Conservation (phyloP, 1,140 invertebrate species). For the Nomia melanderi region DNA sequence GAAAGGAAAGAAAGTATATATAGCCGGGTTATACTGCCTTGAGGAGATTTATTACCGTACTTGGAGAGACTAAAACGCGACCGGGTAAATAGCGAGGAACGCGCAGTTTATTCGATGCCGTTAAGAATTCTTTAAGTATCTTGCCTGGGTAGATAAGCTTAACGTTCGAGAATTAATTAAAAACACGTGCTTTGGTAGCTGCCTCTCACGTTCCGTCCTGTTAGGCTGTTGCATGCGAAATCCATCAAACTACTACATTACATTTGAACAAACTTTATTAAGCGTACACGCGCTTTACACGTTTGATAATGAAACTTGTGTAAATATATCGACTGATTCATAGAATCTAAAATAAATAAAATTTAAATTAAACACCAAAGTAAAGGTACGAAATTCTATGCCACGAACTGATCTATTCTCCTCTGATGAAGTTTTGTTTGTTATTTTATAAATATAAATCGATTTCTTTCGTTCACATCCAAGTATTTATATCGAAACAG, state of each 20-base stretch:
- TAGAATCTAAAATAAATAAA: too few relatives aligned
- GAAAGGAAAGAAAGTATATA: constrained; percentile 44
- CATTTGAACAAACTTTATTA: background rate
- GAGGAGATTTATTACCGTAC: constrained; percentile 50
- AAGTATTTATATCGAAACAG: too few relatives aligned
- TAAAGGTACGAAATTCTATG: too few relatives aligned
- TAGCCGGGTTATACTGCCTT: constrained; percentile 31
- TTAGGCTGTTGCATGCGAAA: background rate
- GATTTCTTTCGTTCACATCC: too few relatives aligned
- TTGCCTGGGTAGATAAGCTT: background rate
- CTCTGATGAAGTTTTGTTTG: too few relatives aligned
- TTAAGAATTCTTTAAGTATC: constrained; percentile 56
- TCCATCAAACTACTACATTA: background rate
- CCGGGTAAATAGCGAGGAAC: constrained; percentile 50
- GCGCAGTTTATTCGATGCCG: constrained; percentile 28
- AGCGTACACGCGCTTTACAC: background rate
- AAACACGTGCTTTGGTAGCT: constrained; percentile 18
- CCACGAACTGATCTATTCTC: too few relatives aligned
- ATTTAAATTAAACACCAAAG: too few relatives aligned
- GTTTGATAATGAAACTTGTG: too few relatives aligned
- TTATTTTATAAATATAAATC: too few relatives aligned
- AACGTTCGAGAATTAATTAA: constrained; percentile 46
- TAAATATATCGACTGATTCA: too few relatives aligned
- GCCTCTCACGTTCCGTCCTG: background rate
- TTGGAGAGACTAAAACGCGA: constrained; percentile 37